Percentiles rank a stretch among this genome's conserved stretches.
phyloP scores from a whole-genome alignment of 2,797 vertebrate species.

The Graptemys geographica region DNA sequence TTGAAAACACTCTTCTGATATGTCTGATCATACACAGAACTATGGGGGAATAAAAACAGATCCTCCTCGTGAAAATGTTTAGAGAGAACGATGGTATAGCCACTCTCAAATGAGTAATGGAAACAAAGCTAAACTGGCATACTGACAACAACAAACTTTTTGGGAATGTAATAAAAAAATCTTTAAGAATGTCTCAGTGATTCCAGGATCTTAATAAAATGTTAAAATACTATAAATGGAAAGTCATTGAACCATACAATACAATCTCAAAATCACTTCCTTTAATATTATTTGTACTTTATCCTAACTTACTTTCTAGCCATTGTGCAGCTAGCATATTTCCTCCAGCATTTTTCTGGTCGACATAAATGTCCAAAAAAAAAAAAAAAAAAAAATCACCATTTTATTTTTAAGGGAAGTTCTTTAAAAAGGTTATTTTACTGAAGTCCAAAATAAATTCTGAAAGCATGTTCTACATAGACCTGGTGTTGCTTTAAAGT shows the following conservation, averaged over 20 bases:
- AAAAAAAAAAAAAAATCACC: neutral
- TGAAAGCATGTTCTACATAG: neutral
- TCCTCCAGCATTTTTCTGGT: neutral
- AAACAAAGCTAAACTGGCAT: neutral
- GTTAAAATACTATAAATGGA: neutral
- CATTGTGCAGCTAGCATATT: rapidly evolving
- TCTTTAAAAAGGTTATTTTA: neutral
- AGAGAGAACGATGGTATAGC: neutral
- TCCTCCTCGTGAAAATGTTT: neutral
- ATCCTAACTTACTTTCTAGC: rapidly evolving
- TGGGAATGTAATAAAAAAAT: neutral
- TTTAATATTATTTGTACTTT: neutral
- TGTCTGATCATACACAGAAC: rapidly evolving
- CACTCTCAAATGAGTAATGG: neutral
- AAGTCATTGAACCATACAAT: neutral
- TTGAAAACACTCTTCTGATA: rapidly evolving
- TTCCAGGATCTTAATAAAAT: neutral
- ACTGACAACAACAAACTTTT: neutral
- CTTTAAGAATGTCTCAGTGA: neutral
- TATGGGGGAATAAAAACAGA: neutral
- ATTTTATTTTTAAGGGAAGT: neutral
- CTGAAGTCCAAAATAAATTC: neutral
- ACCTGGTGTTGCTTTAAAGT: neutral
- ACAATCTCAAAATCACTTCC: neutral
- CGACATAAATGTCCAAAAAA: neutral